Percentiles rank a stretch among this genome's conserved stretches.
Conservation (phyloP, 2,113 vertebrate species). For the Tyto alba region DNA sequence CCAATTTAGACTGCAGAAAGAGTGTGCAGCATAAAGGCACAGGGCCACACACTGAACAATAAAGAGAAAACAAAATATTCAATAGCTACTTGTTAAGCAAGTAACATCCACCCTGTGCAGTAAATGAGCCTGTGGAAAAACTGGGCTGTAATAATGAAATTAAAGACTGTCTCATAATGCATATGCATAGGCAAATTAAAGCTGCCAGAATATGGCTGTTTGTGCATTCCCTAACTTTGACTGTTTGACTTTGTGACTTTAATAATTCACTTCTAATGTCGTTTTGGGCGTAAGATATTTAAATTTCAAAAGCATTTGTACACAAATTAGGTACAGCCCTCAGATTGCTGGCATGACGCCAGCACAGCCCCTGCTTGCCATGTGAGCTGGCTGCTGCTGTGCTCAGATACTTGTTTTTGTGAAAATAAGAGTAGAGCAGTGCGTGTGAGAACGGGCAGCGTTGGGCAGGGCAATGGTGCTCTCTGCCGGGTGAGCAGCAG, state of each 20-base stretch:
- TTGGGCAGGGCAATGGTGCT: constrained; percentile 61
- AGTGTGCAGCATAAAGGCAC: not conserved
- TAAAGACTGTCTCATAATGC: constrained; percentile 18
- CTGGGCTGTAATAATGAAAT: constrained; percentile 20
- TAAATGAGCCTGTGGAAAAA: constrained; percentile 30
- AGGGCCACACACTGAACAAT: constrained; percentile 30
- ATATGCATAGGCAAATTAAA: not conserved
- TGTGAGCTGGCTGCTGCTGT: not conserved
- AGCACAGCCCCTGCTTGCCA: not conserved
- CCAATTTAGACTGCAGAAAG: not conserved
- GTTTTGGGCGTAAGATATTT: not conserved
- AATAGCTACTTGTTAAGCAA: constrained; percentile 36
- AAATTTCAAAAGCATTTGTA: constrained; percentile 35
- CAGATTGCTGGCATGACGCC: not conserved
- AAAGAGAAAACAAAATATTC: constrained; percentile 44
- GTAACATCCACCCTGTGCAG: constrained; percentile 3
- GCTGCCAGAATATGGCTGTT: not conserved
- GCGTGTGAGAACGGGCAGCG: not conserved
- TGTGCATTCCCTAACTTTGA: not conserved
- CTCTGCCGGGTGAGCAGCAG: constrained; percentile 63
- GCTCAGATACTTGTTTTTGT: not conserved
- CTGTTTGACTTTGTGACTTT: not conserved
- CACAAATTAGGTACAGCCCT: constrained; percentile 3
- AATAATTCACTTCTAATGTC: not conserved
- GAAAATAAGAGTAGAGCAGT: not conserved